Evolutionary conservation across 2,797 vertebrate species (phyloP), one percentile per base, ranked within the genome.

Genomic region (Sebastes nivosus): DNA sequence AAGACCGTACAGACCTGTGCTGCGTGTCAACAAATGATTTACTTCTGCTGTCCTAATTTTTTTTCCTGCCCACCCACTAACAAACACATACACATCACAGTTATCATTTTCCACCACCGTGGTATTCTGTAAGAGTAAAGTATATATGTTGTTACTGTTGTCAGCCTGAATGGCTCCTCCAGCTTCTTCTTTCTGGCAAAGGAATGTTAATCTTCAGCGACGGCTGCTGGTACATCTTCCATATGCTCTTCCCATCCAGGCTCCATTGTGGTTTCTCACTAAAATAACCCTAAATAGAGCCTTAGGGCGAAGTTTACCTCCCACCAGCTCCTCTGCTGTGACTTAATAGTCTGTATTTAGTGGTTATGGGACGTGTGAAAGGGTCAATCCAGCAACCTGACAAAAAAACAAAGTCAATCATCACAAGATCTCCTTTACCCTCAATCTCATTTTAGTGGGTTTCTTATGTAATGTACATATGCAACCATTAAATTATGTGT

Each of bases 261-360:
- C 38, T 82, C 57, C 77, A 16, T 71, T 88, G 83, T 69, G 86
- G 89, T 87, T 90, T 83, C 74, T 74, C 22, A 8, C 89, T 83
- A 88, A 94, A 94, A 92, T 86, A 81, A 77, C 84, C 69, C 70
- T 85, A 89, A 93, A 91, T 87, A 72, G 60, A 89, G 52, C 75
- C 82, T 83, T 72, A 38, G 29, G 67, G 72, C 11, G 4, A 65
- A 86, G 64, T 78, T 87, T 79, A 76, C 24, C 67, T 88, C 80
- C 72, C 63, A 65, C 54, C 27, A 57, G 61, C 76, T 71, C 73
- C 52, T 58, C 34, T 69, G 75, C 80, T 77, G 59, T 80, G 83
- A 84, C 71, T 75, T 81, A 68, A 60, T 64, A 6, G 36, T 82
- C 79, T 89, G 60, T 90, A 82, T 83, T 94, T 94, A 92, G 92